phyloP scores from a whole-genome alignment of 2,797 vertebrate genomes.

The Buceros bicornis region DNA sequence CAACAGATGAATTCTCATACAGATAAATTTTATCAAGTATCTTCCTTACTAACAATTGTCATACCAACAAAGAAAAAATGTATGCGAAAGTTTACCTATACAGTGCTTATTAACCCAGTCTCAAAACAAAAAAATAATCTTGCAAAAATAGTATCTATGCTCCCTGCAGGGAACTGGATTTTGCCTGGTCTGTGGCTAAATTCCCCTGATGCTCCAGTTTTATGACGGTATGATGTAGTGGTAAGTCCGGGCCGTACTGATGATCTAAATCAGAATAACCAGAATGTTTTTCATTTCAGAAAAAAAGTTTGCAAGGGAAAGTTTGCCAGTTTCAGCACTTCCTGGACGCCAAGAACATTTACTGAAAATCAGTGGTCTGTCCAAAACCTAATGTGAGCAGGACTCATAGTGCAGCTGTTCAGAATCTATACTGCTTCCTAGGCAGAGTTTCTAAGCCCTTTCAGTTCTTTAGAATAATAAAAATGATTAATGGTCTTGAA shows the following conservation, averaged over 20 bases:
- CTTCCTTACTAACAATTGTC: neutral
- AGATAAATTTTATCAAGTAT: fast-evolving
- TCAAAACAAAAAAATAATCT: neutral
- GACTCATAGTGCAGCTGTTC: constrained; percentile 72
- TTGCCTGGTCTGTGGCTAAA: constrained; percentile 16
- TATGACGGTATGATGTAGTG: constrained; percentile 50
- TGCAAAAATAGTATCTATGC: neutral
- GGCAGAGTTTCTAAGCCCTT: constrained; percentile 74
- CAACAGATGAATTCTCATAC: neutral
- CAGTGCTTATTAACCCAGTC: neutral
- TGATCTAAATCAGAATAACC: constrained; percentile 62
- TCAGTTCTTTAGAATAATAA: constrained; percentile 77
- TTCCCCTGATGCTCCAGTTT: constrained; percentile 25
- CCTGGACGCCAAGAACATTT: constrained; percentile 68
- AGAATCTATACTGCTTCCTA: constrained; percentile 75
- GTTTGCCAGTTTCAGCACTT: constrained; percentile 70
- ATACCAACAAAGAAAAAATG: neutral
- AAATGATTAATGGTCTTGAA: constrained; percentile 76
- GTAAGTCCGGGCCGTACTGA: constrained; percentile 25
- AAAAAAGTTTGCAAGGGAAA: constrained; percentile 18
- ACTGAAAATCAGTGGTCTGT: constrained; percentile 72
- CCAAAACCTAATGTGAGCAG: constrained; percentile 74
- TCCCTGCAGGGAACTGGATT: constrained; percentile 13
- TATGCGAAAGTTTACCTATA: neutral
- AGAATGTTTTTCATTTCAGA: constrained; percentile 55